A percentile compares a stretch with the other conserved stretches of the same genome.
These are phyloP conservation scores for Clistopyga incitator DNA, from an alignment of 2,888 invertebrate genomes.

Conservation along the genomic window DNA sequence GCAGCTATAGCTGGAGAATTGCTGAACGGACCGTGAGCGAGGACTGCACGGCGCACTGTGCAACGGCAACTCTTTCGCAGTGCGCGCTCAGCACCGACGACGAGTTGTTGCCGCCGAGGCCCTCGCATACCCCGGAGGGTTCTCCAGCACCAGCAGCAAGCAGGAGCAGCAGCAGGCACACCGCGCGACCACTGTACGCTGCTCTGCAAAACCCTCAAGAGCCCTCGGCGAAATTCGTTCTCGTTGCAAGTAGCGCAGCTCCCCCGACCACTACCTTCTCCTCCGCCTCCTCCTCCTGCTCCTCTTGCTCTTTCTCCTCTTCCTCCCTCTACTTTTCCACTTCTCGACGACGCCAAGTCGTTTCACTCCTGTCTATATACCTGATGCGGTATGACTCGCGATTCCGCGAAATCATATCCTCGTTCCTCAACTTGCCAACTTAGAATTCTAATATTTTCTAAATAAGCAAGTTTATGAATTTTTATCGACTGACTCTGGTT, in stretches of 20 bases:
- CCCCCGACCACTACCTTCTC: constrained; percentile 31
- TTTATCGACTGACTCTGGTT: too few relatives aligned
- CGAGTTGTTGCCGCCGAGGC: constrained; percentile 44
- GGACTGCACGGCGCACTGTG: constrained; percentile 28
- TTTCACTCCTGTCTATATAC: constrained; percentile 34
- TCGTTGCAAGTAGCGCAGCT: constrained; percentile 69
- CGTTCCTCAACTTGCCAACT: background rate
- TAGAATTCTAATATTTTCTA: background rate
- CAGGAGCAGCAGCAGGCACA: constrained; percentile 51
- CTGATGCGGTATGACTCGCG: constrained; percentile 30
- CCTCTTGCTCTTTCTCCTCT: constrained; percentile 19
- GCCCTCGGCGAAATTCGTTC: constrained; percentile 81
- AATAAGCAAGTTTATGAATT: too few relatives aligned
- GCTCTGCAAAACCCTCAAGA: constrained; percentile 76
- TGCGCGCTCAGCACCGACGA: constrained; percentile 58
- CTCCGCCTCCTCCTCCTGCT: constrained; percentile 9
- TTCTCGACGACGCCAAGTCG: constrained; percentile 12
- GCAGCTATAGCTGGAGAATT: constrained; percentile 52
- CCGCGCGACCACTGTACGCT: constrained; percentile 72
- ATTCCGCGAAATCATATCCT: constrained; percentile 28
- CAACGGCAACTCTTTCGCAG: constrained; percentile 63
- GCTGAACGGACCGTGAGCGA: constrained; percentile 47
- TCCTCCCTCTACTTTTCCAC: constrained; percentile 35
- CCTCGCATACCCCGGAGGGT: constrained; percentile 73
- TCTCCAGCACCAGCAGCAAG: constrained; percentile 71